Evolutionary conservation across 2,113 vertebrate genomes (phyloP), one percentile per base, ranked within the genome.

Genomic region (Synchiropus splendidus): DNA sequence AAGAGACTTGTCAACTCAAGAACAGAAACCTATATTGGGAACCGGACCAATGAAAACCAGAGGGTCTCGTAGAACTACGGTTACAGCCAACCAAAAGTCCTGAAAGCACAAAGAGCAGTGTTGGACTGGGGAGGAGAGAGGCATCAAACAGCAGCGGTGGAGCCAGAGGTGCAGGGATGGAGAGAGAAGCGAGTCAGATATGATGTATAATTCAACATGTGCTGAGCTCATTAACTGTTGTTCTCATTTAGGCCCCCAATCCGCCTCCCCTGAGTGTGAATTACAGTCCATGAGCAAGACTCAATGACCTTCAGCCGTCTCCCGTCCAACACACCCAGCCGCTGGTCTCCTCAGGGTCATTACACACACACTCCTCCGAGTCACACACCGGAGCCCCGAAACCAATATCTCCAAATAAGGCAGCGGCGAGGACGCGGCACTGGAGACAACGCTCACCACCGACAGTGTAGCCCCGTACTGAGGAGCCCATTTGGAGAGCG

Each of bases 51-150:
- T 71, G 35, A 51, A 33, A 51, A 31, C 41, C 34, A 13, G 48
- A 55, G 45, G 58, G 56, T 62, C 61, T 51, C 61, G 51, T 57
- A 42, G 45, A 67, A 66, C 55, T 64, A 70, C 18, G 57, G 44
- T 42, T 38, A 30, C 48, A 61, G 54, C 76, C 70, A 75, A 77
- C 51, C 53, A 16, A 34, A 46, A 39, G 35, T 42, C 10, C 21
- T 18, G 32, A 13, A 53, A 15, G 46, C 32, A 32, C 39, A 50
- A 21, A 45, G 13, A 43, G 13, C 42, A 41, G 47, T 46, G 38
- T 58, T 30, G 16, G 39, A 16, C 48, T 65, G 51, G 36, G 44
- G 55, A 55, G 33, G 12, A 31, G 34, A 27, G 13, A 31, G 21
- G 27, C 42, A 38, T 41, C 40, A 13, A 37, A 37, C 18, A 31